phyloP scores from a whole-genome alignment of 2,797 vertebrate genomes.

The Taeniopygia guttata region DNA sequence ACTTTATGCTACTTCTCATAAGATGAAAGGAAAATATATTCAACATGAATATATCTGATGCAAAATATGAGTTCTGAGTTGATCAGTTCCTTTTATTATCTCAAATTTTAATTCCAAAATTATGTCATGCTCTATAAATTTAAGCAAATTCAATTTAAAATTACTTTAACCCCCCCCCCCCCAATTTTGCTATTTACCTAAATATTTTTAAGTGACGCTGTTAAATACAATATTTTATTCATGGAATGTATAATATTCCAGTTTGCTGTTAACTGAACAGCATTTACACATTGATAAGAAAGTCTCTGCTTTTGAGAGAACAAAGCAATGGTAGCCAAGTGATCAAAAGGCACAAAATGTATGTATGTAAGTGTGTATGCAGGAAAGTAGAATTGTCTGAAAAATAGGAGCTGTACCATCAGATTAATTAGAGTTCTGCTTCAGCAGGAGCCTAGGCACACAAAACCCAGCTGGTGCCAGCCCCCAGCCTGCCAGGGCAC shows the following conservation, averaged over 20 bases:
- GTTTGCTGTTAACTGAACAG: background rate
- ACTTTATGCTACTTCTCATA: background rate
- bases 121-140: background rate
- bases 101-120: background rate
- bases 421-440: background rate
- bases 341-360: background rate
- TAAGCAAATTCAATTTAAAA: background rate
- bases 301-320: conserved; percentile 15
- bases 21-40: background rate
- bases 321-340: background rate
- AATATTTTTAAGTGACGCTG: background rate
- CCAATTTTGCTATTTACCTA: background rate
- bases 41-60: background rate
- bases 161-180: accelerated
- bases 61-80: background rate
- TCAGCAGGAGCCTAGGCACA: background rate
- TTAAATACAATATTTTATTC: background rate
- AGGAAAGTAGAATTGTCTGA: background rate
- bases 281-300: background rate
- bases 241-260: background rate
- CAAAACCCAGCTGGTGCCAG: too few species aligned
- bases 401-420: background rate
- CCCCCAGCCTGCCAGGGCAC: too few species aligned
- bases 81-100: background rate
- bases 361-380: background rate